These are phyloP conservation scores for Synanthedon tipuliformis DNA, from an alignment of 2,888 invertebrate genomes.

Conservation along the genomic window DNA sequence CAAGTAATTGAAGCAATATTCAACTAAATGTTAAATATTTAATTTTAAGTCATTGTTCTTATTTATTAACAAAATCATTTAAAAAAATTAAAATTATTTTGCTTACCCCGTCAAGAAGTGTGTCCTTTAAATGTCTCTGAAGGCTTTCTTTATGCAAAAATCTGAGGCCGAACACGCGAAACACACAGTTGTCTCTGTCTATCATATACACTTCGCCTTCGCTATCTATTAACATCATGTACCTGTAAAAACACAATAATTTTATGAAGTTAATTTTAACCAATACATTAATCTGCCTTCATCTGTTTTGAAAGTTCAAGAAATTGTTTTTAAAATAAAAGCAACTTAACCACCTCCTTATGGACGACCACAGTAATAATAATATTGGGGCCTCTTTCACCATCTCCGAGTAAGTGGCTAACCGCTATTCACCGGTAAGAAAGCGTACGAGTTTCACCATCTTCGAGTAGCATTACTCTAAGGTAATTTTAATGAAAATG, in stretches of 20 bases:
- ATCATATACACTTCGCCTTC: slow-evolving; percentile 89
- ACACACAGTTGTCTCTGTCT: slow-evolving; percentile 95
- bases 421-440: too few species aligned
- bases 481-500: too few species aligned
- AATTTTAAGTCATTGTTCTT: background rate
- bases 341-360: too few species aligned
- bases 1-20: background rate
- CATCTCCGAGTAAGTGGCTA: too few species aligned
- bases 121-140: slow-evolving; percentile 78
- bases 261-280: too few species aligned
- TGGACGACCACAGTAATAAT: too few species aligned
- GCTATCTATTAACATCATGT: slow-evolving; percentile 95
- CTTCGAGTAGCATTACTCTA: too few species aligned
- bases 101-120: slow-evolving; percentile 93
- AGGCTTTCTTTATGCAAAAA: slow-evolving; percentile 84
- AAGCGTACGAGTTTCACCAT: too few species aligned
- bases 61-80: background rate
- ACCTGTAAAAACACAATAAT: slow-evolving; percentile 63
- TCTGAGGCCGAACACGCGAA: slow-evolving; percentile 81
- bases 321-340: too few species aligned
- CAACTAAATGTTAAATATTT: background rate
- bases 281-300: too few species aligned
- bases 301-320: too few species aligned
- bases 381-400: too few species aligned
- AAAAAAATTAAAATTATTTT: slow-evolving; percentile 20